Percentiles rank a stretch among this genome's conserved stretches.
Conservation (phyloP, 2,113 vertebrate species). For the Heteronetta atricapilla region DNA sequence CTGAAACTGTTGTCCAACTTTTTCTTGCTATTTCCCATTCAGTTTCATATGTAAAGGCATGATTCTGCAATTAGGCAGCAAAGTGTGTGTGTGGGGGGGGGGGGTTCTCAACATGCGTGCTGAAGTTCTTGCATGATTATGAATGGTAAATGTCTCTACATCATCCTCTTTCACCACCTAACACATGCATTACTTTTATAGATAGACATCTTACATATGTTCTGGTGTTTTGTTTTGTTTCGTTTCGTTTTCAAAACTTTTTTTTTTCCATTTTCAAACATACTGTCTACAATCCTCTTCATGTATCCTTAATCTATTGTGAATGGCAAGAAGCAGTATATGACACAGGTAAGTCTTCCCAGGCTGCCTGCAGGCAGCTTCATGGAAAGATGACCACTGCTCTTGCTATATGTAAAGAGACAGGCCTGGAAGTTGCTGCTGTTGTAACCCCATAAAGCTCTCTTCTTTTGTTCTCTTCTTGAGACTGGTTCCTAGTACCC, state of each 20-base stretch:
- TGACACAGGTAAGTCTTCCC: slow-evolving; percentile 16
- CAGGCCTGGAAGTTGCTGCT: slow-evolving; percentile 29
- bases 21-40: neutral
- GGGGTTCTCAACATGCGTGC: neutral
- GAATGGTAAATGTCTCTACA: neutral
- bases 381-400: neutral
- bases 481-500: slow-evolving; percentile 70
- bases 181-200: slow-evolving; percentile 15
- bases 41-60: neutral
- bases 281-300: neutral
- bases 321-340: neutral
- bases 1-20: neutral
- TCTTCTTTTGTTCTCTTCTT: slow-evolving; percentile 71
- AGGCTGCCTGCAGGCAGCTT: neutral
- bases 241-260: neutral
- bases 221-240: neutral
- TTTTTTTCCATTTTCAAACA: neutral
- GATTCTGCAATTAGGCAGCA: neutral
- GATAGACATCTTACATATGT: neutral
- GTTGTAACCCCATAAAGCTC: slow-evolving; percentile 64
- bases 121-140: neutral
- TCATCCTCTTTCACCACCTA: neutral
- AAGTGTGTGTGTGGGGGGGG: neutral
- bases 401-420: neutral
- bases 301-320: neutral